Evolutionary conservation across 2,113 vertebrate genomes (phyloP).

Genomic region (Parotia lawesii): DNA sequence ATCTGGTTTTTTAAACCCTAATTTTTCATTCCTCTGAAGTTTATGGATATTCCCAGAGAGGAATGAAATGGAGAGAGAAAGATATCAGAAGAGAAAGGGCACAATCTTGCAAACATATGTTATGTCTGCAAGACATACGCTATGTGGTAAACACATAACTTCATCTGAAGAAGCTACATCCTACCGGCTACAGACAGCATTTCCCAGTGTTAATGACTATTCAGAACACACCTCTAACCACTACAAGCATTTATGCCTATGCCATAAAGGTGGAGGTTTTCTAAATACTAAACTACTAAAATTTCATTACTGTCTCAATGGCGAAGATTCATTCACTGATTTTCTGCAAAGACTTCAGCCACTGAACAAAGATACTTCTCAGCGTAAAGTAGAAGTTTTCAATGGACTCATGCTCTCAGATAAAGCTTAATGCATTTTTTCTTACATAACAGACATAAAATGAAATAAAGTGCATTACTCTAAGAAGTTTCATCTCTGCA

Average conservation of each 20-base stretch:
- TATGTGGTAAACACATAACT: not conserved
- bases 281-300: not conserved
- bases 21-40: not conserved
- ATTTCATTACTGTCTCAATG: not conserved
- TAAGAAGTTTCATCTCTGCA: constrained; percentile 1
- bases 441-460: not conserved
- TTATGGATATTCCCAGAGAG: not conserved
- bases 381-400: not conserved
- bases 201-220: not conserved
- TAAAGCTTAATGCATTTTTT: not conserved
- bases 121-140: not conserved
- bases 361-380: not conserved
- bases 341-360: not conserved
- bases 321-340: not conserved
- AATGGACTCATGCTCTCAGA: not conserved
- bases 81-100: not conserved
- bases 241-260: not conserved
- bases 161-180: not conserved
- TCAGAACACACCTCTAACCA: not conserved
- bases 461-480: not conserved
- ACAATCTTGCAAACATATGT: not conserved
- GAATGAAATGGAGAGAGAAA: not conserved
- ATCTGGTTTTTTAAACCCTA: not conserved
- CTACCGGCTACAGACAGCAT: not conserved
- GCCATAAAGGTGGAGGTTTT: not conserved